Conservation (phyloP, 2,797 vertebrate genomes). For the Vipera ursinii region DNA sequence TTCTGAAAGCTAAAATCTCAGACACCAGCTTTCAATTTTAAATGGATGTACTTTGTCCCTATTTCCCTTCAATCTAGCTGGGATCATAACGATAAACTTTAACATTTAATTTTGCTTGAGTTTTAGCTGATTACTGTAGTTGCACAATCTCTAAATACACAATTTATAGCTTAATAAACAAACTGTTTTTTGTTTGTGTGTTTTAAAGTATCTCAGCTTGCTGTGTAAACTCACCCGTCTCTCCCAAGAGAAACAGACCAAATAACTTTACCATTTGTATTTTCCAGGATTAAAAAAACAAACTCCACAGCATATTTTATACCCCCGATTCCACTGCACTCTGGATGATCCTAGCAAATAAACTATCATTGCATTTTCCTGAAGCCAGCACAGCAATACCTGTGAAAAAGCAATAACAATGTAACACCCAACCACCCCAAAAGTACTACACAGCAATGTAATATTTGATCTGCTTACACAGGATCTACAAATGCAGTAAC, state of each 20-base stretch:
- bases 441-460: not conserved
- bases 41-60: not conserved
- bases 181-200: not conserved
- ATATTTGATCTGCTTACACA: conserved; percentile 7
- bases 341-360: not conserved
- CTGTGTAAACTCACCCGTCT: not conserved
- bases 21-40: not conserved
- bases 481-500: conserved; percentile 32
- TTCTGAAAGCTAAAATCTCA: not conserved
- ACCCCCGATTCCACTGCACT: not conserved
- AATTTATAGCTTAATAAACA: not conserved
- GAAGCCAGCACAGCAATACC: not conserved
- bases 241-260: not conserved
- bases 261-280: not conserved
- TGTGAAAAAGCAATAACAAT: not conserved
- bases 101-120: not conserved
- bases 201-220: not conserved
- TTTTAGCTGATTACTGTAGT: not conserved
- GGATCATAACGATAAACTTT: not conserved
- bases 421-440: accelerated
- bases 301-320: not conserved
- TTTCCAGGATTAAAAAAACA: not conserved
- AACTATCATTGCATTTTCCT: not conserved
- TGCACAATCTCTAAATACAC: not conserved
- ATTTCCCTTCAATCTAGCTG: not conserved